A percentile compares a stretch with the other conserved stretches of the same genome.
phyloP scores from a whole-genome alignment of 2,888 invertebrate genomes.

The Netelia virgata region DNA sequence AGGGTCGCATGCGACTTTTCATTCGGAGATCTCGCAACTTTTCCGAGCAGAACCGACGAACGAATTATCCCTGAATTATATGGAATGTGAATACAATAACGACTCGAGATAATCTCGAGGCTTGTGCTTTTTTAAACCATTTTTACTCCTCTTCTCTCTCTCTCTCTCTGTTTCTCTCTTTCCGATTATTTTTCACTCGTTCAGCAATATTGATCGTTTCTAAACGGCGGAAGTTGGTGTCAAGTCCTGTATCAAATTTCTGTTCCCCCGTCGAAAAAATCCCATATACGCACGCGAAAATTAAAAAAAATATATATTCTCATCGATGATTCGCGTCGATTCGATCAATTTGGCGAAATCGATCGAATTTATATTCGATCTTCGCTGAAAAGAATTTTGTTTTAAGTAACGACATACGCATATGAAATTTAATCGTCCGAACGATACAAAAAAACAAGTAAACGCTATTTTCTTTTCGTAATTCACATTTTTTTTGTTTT shows the following conservation, averaged over 20 bases:
- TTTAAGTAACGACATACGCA: too few relatives aligned
- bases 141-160: neutral
- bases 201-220: slow-evolving; percentile 36
- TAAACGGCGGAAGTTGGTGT: slow-evolving; percentile 48
- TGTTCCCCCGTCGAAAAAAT: neutral
- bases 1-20: slow-evolving; percentile 2
- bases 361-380: too few relatives aligned
- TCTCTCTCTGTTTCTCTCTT: slow-evolving; percentile 6
- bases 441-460: neutral
- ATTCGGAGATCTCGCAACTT: slow-evolving; percentile 6
- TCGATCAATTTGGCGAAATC: too few relatives aligned
- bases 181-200: neutral
- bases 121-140: slow-evolving; percentile 8
- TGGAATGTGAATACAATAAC: slow-evolving; percentile 64
- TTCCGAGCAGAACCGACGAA: slow-evolving; percentile 33
- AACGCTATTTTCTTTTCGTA: neutral
- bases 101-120: slow-evolving; percentile 49
- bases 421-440: slow-evolving; percentile 2
- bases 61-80: slow-evolving; percentile 56
- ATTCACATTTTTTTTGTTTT: slow-evolving; percentile 22
- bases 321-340: too few relatives aligned
- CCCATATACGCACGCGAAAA: neutral
- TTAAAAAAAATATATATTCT: neutral
- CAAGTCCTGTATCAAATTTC: slow-evolving; percentile 35
- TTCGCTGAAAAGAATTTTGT: too few relatives aligned